Percentiles rank a stretch among this genome's conserved stretches.
Evolutionary conservation across 1,140 invertebrate genomes (phyloP).

Genomic region (Ceratitis capitata): DNA sequence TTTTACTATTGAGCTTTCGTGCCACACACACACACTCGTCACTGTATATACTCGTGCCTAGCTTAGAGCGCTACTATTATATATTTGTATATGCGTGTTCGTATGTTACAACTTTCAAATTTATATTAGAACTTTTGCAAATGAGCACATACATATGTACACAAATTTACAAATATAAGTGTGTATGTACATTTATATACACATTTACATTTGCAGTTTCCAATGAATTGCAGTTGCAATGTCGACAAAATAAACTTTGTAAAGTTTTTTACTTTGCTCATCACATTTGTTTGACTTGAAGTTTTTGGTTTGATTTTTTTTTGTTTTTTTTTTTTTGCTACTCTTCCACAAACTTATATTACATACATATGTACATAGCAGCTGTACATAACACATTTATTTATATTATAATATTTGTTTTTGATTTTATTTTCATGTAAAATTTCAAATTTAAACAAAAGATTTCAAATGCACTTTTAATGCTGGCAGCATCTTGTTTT

Average conservation of each 20-base stretch:
- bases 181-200: neutral
- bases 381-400: neutral
- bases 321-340: neutral
- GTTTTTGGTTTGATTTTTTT: neutral
- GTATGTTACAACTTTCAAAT: neutral
- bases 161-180: neutral
- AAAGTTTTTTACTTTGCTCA: conserved; percentile 30
- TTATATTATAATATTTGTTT: neutral
- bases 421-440: neutral
- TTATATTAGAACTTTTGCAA: neutral
- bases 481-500: conserved; percentile 36
- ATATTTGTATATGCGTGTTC: neutral
- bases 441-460: conserved; percentile 31
- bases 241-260: conserved; percentile 24
- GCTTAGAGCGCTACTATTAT: too few relatives aligned
- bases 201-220: neutral
- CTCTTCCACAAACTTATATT: neutral
- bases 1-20: neutral
- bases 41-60: too few relatives aligned
- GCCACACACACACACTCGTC: too few relatives aligned
- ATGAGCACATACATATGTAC: neutral
- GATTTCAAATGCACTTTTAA: conserved; percentile 32
- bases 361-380: too few relatives aligned
- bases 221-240: conserved; percentile 29
- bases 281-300: conserved; percentile 12